phyloP scores from a whole-genome alignment of 2,113 vertebrate genomes.

The Emydura subglobosa region DNA sequence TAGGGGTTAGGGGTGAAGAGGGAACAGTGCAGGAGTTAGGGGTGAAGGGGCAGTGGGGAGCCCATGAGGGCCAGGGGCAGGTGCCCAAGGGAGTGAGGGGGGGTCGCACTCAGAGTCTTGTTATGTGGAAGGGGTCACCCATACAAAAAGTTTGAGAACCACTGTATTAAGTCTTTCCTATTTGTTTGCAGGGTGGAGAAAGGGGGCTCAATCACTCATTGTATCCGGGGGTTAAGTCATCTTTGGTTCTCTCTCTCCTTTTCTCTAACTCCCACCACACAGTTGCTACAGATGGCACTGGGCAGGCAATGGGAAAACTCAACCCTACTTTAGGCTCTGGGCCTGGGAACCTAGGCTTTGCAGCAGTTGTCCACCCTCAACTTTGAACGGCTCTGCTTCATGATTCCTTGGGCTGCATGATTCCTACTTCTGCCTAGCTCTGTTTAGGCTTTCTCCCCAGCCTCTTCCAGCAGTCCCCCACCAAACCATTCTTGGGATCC shows the following conservation, averaged over 20 bases:
- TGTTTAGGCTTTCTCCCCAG: not conserved
- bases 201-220: not conserved
- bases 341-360: not conserved
- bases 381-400: not conserved
- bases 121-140: not conserved
- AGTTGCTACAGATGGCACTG: not conserved
- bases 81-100: rapidly evolving
- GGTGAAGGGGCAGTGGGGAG: too few relatives aligned
- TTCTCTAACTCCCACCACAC: not conserved
- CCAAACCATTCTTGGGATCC: not conserved
- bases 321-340: rapidly evolving
- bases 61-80: too few relatives aligned
- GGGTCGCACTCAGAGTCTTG: not conserved
- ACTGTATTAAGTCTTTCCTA: not conserved
- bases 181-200: not conserved
- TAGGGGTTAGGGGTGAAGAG: too few relatives aligned
- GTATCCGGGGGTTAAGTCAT: not conserved
- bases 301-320: not conserved
- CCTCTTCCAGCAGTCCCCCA: not conserved
- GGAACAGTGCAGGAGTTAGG: too few relatives aligned
- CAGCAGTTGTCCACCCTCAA: not conserved
- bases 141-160: not conserved
- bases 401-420: not conserved
- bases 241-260: not conserved
- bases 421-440: not conserved